Conservation (phyloP, 92 coral and sea anemone genomes). For the Parazoanthus swiftii region DNA sequence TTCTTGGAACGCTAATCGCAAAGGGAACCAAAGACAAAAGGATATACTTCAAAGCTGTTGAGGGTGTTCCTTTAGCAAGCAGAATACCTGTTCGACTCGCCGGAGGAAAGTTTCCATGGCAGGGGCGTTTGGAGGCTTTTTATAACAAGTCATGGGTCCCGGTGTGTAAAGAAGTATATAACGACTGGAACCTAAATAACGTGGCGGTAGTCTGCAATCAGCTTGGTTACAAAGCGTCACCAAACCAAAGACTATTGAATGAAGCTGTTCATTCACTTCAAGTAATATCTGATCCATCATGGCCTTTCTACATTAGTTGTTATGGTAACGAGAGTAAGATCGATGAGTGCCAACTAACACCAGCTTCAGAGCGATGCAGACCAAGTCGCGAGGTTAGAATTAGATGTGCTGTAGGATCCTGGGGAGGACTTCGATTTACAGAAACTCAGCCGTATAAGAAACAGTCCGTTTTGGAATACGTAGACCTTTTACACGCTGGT, state of each 20-base stretch:
- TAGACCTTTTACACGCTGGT: slow-evolving; percentile 57
- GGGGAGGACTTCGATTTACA: slow-evolving; percentile 57
- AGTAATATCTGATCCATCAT: slow-evolving; percentile 5
- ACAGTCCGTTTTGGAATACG: slow-evolving; percentile 53
- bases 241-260: neutral
- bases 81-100: slow-evolving; percentile 49
- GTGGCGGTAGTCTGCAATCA: slow-evolving; percentile 45
- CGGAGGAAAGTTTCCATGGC: slow-evolving; percentile 63
- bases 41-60: slow-evolving; percentile 47
- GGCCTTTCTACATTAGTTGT: slow-evolving; percentile 44
- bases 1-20: slow-evolving; percentile 63
- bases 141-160: slow-evolving; percentile 53
- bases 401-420: slow-evolving; percentile 48
- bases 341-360: slow-evolving; percentile 37
- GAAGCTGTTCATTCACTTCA: neutral
- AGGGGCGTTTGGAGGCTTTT: slow-evolving; percentile 56
- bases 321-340: slow-evolving; percentile 59
- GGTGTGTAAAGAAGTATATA: slow-evolving; percentile 16
- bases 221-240: slow-evolving; percentile 45
- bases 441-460: neutral
- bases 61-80: neutral
- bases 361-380: neutral
- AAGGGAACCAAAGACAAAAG: slow-evolving; percentile 48
- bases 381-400: slow-evolving; percentile 2
- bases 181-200: neutral